phyloP scores from a whole-genome alignment of 2,113 vertebrate genomes.

The Solenodon paradoxus region DNA sequence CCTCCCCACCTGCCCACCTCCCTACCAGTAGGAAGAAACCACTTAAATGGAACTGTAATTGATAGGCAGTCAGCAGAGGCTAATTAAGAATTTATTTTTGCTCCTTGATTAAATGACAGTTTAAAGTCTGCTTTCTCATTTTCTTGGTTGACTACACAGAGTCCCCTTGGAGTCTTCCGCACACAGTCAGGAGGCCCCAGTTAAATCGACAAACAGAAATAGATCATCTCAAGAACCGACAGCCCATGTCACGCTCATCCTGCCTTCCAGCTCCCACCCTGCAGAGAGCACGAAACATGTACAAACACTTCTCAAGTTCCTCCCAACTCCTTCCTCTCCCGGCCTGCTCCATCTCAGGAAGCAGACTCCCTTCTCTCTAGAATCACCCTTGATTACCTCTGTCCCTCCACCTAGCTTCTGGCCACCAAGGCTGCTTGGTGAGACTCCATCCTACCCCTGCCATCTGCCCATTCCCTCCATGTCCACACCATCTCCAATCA shows the following conservation, averaged over 20 bases:
- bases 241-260: not conserved
- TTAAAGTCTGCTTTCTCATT: constrained; percentile 53
- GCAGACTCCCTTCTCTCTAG: not conserved
- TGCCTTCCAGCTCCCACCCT: fast-evolving
- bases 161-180: not conserved
- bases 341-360: not conserved
- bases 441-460: not conserved
- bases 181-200: not conserved
- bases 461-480: not conserved
- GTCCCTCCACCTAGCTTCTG: not conserved
- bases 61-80: not conserved
- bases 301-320: not conserved
- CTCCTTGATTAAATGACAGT: constrained; percentile 57
- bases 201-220: not conserved
- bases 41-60: constrained; percentile 37
- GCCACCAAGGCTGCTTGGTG: not conserved
- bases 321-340: not conserved
- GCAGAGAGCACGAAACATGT: not conserved
- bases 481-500: not conserved
- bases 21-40: not conserved
- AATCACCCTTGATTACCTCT: not conserved
- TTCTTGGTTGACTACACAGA: constrained; percentile 43
- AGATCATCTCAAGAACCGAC: not conserved
- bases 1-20: not conserved
- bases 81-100: constrained; percentile 69